Conservation (phyloP, 2,888 invertebrate species). For the Prosopocoilus inquinatus region DNA sequence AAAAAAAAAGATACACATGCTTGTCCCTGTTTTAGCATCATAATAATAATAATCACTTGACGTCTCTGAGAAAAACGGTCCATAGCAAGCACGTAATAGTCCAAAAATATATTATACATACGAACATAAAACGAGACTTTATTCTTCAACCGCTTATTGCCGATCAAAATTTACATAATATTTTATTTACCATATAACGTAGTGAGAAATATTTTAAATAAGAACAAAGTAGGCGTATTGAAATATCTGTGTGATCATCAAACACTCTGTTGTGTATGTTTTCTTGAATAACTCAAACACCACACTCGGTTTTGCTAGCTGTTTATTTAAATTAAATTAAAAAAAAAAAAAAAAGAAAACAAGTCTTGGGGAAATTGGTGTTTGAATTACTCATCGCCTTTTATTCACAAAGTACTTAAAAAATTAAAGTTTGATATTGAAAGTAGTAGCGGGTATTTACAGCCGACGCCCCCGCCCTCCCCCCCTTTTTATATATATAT, state of each 20-base stretch:
- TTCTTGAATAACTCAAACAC: conserved; percentile 13
- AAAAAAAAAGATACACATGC: conserved; percentile 9
- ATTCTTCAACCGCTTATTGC: conserved; percentile 19
- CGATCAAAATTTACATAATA: conserved; percentile 6
- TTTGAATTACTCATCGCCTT: conserved; percentile 7
- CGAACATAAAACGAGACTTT: conserved; percentile 11
- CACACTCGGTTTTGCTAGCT: conserved; percentile 1
- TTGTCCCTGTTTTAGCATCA: not conserved
- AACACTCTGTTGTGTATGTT: conserved; percentile 11
- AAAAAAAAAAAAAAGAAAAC: not conserved
- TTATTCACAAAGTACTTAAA: conserved; percentile 19
- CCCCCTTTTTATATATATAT: conserved; percentile 12
- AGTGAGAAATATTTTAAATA: not conserved
- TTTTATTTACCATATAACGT: conserved; percentile 14
- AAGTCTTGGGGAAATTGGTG: not conserved
- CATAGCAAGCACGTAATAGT: conserved; percentile 20
- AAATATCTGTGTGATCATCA: conserved; percentile 16
- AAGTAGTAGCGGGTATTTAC: conserved; percentile 4
- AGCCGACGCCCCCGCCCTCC: not conserved
- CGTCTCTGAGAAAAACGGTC: conserved; percentile 13
- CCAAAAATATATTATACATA: conserved; percentile 14
- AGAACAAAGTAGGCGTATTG: not conserved
- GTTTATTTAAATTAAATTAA: conserved; percentile 11
- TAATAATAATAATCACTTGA: conserved; percentile 6
- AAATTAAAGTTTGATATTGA: conserved; percentile 17